phyloP scores from a whole-genome alignment of 2,113 vertebrate species.

The Pavo muticus region DNA sequence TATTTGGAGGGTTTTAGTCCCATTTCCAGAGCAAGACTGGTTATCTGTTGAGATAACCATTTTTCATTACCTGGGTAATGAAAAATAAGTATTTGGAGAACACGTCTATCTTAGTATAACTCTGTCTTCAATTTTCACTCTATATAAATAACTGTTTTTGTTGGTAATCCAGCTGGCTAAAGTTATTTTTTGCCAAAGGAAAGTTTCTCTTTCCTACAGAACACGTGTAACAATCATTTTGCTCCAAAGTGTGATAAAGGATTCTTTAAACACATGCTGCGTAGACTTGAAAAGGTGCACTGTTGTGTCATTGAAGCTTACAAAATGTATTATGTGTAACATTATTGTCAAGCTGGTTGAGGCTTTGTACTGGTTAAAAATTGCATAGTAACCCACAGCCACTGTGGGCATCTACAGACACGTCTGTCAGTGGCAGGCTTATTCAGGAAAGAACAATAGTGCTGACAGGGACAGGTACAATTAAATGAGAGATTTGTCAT shows the following conservation, averaged over 20 bases:
- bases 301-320: not conserved
- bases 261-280: not conserved
- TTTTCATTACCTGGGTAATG: not conserved
- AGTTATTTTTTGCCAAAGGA: constrained; percentile 1
- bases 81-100: not conserved
- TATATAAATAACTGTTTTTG: not conserved
- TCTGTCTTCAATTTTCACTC: not conserved
- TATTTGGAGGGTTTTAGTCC: not conserved
- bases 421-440: not conserved
- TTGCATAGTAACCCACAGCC: not conserved
- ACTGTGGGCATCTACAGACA: not conserved
- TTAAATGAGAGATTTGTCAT: constrained; percentile 7
- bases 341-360: not conserved
- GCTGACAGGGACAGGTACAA: not conserved
- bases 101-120: not conserved
- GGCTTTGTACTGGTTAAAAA: not conserved
- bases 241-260: not conserved
- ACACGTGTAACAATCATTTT: not conserved
- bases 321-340: not conserved
- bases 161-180: not conserved
- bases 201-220: constrained; percentile 27
- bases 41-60: not conserved
- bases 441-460: not conserved
- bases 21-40: not conserved
- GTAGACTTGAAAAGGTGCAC: not conserved